A percentile compares a stretch with the other conserved stretches of the same genome.
phyloP scores from a whole-genome alignment of 2,797 vertebrate genomes.

The Uromys caudimaculatus region DNA sequence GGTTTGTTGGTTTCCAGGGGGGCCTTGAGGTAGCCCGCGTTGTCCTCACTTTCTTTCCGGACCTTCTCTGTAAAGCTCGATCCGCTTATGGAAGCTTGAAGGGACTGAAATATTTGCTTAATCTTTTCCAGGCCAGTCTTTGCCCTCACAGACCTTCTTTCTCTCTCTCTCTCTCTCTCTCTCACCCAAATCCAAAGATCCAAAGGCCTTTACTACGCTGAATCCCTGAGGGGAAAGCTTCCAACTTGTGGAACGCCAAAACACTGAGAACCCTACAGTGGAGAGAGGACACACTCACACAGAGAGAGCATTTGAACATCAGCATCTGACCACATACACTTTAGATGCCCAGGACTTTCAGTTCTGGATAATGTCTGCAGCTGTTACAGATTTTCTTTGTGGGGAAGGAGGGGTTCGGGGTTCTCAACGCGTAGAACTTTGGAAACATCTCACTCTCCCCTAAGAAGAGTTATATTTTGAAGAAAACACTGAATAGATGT shows the following conservation, averaged over 20 bases:
- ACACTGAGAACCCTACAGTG: constrained; percentile 1
- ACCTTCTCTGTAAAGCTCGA: constrained; percentile 5
- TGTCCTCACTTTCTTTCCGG: neutral
- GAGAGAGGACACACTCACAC: neutral
- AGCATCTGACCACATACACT: neutral
- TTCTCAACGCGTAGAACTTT: neutral
- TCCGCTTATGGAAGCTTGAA: neutral
- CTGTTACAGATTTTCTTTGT: constrained; percentile 55
- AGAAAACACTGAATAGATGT: constrained; percentile 17
- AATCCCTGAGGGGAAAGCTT: neutral
- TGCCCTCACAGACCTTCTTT: constrained; percentile 18
- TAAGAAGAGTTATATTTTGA: constrained; percentile 28
- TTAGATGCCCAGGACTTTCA: constrained; percentile 34
- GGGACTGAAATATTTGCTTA: constrained; percentile 26
- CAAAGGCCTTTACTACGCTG: constrained; percentile 54
- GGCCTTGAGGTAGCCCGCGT: neutral
- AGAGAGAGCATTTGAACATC: neutral
- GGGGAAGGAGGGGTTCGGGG: neutral
- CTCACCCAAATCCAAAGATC: constrained; percentile 4
- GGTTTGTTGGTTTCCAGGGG: constrained; percentile 62
- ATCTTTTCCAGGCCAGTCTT: constrained; percentile 26
- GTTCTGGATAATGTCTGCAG: constrained; percentile 53
- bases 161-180: neutral
- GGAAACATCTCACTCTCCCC: neutral
- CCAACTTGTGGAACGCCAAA: constrained; percentile 24